These are phyloP conservation scores for Argyrosomus japonicus DNA, from an alignment of 2,113 vertebrate genomes.

Conservation along the genomic window DNA sequence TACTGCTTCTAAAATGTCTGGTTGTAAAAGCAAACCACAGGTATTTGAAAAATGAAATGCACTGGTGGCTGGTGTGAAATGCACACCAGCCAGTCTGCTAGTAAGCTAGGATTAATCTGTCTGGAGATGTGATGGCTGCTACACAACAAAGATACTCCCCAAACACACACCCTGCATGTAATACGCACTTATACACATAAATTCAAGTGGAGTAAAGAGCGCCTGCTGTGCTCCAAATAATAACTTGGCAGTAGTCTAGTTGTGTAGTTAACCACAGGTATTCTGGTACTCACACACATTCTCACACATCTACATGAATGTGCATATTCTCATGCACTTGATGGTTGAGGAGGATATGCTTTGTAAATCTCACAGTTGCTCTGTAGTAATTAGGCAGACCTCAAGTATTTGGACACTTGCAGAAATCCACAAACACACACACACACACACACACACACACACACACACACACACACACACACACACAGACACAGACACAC, in stretches of 20 bases:
- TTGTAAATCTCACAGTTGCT: slow-evolving; percentile 37
- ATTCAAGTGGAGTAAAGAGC: not conserved
- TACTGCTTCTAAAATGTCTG: slow-evolving; percentile 41
- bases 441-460: not conserved
- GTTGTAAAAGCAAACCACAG: slow-evolving; percentile 45
- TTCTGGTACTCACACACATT: slow-evolving; percentile 13
- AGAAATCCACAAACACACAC: not conserved
- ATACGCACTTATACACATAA: slow-evolving; percentile 3
- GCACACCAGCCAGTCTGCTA: not conserved
- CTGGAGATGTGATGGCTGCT: slow-evolving; percentile 35
- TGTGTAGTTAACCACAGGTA: slow-evolving; percentile 25
- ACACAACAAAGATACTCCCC: not conserved
- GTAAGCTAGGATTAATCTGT: slow-evolving; percentile 46
- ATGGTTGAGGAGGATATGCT: slow-evolving; percentile 21
- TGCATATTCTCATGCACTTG: slow-evolving; percentile 25
- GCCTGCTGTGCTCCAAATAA: slow-evolving; percentile 5
- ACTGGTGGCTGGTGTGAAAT: slow-evolving; percentile 3
- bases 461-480: not conserved
- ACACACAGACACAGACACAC: not conserved
- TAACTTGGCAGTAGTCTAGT: slow-evolving; percentile 9
- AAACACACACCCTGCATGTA: not conserved
- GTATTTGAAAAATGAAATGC: slow-evolving; percentile 52
- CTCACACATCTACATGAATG: not conserved
- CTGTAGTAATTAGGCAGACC: slow-evolving; percentile 53
- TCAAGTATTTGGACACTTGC: slow-evolving; percentile 50